phyloP scores from a whole-genome alignment of 2,797 vertebrate genomes.

The Phylloscopus collybita region DNA sequence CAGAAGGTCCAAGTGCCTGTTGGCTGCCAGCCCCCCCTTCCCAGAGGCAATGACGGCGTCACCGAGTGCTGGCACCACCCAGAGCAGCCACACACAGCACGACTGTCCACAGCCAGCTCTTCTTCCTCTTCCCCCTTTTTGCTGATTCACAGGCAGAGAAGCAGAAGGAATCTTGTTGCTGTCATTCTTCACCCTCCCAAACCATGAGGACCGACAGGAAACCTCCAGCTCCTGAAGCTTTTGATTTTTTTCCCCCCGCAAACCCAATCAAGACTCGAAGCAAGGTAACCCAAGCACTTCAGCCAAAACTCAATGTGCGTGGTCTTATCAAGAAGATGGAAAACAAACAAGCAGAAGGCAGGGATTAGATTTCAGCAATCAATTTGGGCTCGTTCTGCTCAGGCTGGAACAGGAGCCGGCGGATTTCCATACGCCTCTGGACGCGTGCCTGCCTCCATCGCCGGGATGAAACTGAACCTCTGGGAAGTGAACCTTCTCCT shows the following conservation, averaged over 20 bases:
- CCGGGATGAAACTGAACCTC: background rate
- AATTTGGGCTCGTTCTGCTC: background rate
- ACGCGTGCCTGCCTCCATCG: background rate
- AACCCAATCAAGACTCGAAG: background rate
- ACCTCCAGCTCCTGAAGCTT: background rate
- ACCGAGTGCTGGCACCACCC: rapidly evolving
- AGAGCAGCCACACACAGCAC: background rate
- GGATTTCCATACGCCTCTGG: background rate
- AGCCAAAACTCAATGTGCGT: background rate
- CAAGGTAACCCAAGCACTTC: background rate
- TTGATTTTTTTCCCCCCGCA: rapidly evolving
- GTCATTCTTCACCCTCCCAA: background rate
- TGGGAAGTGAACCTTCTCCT: conserved; percentile 12
- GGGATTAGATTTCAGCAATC: background rate
- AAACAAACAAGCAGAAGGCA: conserved; percentile 25
- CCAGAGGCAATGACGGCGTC: rapidly evolving
- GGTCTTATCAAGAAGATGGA: background rate
- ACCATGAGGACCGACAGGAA: background rate
- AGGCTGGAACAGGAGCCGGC: background rate
- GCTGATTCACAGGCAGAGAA: background rate
- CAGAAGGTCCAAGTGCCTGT: background rate
- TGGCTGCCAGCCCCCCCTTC: background rate
- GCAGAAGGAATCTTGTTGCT: background rate
- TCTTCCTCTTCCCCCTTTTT: background rate
- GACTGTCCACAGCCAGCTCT: background rate